Evolutionary conservation across 2,888 invertebrate genomes (phyloP), one percentile per base, ranked within the genome.

Genomic region (Drosophila putrida): DNA sequence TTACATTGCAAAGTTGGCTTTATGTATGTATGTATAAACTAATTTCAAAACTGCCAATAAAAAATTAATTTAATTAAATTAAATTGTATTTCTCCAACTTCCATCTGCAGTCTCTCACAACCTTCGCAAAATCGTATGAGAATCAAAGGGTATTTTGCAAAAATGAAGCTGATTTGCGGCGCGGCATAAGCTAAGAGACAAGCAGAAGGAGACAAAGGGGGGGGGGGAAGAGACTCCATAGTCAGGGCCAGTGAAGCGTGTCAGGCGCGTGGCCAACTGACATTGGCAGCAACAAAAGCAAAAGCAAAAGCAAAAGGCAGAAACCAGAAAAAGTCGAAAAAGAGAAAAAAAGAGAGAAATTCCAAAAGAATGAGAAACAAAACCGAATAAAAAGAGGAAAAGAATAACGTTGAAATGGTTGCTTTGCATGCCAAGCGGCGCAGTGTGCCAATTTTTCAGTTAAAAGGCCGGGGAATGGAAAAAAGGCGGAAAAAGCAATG

Each of bases 401-500:
- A 65, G 77, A 74, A 62, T 49, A 70, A 70, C 9, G 47, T 64
- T 66, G 57, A 80, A 83, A 84, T 87, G 84, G 75, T 87, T 84
- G 83, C 85, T 83, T 87, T 83, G 83, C 83, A 84, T 84, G 83
- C 82, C 85, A 78, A 75, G 80, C 82, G 82, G 72, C 75, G 76
- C 78, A 78, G 68, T 78, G 85, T 84, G 83, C 87, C 83, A 84
- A 84, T 84, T 84, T 83, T 84, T 87, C 82, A 84, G 87, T 84
- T 84, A 84, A 87, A 84, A 80, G 82, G 78, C 78, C 70, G 61
- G 33, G 36, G 35, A 60, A 20, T 20, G 33, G n/a, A n/a, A 41
- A 38, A 33, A 38, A 28, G 33, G 46, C 11, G 25, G 33, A 53
- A 13, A 50, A 78, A 78, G 84, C 84, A 84, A 80, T 83, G 85